phyloP scores from a whole-genome alignment of 2,113 vertebrate genomes.

The Microtus oregoni region DNA sequence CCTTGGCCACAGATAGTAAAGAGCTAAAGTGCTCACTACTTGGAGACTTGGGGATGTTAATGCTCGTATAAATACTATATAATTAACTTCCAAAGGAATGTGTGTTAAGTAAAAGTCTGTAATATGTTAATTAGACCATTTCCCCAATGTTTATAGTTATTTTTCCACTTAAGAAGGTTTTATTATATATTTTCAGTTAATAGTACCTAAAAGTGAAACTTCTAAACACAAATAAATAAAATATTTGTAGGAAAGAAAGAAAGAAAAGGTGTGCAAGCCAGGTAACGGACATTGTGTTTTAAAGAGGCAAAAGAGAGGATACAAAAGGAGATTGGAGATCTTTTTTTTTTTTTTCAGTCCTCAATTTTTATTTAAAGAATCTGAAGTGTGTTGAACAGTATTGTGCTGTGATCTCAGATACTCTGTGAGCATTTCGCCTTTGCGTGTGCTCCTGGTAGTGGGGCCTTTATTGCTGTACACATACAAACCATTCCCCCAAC shows the following conservation, averaged over 20 bases:
- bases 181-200: slow-evolving; percentile 92
- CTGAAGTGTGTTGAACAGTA: background rate
- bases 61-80: slow-evolving; percentile 88
- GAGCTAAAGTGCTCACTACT: slow-evolving; percentile 81
- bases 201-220: slow-evolving; percentile 89
- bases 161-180: slow-evolving; percentile 89
- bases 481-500: background rate
- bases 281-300: background rate
- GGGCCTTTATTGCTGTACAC: background rate
- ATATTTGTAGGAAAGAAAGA: slow-evolving; percentile 91
- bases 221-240: slow-evolving; percentile 89
- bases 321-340: background rate
- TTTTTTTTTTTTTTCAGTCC: background rate
- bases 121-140: slow-evolving; percentile 94
- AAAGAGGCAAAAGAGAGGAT: slow-evolving; percentile 9
- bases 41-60: slow-evolving; percentile 83
- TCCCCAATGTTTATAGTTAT: slow-evolving; percentile 95
- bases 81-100: slow-evolving; percentile 86
- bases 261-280: background rate
- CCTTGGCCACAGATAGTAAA: slow-evolving; percentile 80
- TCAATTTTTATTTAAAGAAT: background rate
- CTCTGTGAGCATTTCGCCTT: background rate
- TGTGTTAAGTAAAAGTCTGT: slow-evolving; percentile 93
- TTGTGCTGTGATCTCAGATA: background rate
- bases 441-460: background rate